Conservation (phyloP, 2,888 invertebrate genomes). For the Pedicia rivosa region DNA sequence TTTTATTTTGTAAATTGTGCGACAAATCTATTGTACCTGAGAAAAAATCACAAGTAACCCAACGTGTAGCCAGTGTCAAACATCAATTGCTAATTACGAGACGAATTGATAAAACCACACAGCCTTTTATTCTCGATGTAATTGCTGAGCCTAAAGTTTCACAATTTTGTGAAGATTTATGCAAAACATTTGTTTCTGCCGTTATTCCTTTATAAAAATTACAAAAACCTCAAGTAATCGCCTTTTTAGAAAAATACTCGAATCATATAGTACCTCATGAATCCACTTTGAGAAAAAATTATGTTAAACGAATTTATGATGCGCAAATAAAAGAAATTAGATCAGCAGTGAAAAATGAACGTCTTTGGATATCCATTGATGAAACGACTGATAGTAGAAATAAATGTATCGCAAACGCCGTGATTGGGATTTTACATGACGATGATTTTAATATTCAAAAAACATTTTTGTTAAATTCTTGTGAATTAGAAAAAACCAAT, state of each 20-base stretch:
- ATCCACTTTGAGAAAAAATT: neutral
- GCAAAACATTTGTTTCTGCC: neutral
- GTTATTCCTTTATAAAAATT: neutral
- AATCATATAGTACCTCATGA: neutral
- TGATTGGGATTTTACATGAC: neutral
- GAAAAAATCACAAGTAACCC: too few relatives aligned
- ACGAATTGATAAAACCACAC: too few relatives aligned
- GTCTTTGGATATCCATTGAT: neutral
- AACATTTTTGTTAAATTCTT: neutral
- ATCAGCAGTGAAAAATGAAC: neutral
- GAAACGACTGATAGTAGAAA: neutral
- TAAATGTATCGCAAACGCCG: neutral
- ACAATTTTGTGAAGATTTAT: neutral
- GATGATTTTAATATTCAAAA: neutral
- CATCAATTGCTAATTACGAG: too few relatives aligned
- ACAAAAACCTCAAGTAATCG: neutral
- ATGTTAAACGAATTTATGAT: neutral
- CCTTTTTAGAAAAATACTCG: neutral
- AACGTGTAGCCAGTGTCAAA: too few relatives aligned
- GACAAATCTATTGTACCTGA: too few relatives aligned
- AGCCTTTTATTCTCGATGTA: too few relatives aligned
- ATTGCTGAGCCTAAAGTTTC: too few relatives aligned
- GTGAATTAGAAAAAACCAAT: constrained; percentile 6
- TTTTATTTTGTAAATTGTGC: too few relatives aligned
- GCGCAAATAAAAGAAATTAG: neutral